Conservation (phyloP, 2,113 vertebrate species). For the Perca schrenkii region DNA sequence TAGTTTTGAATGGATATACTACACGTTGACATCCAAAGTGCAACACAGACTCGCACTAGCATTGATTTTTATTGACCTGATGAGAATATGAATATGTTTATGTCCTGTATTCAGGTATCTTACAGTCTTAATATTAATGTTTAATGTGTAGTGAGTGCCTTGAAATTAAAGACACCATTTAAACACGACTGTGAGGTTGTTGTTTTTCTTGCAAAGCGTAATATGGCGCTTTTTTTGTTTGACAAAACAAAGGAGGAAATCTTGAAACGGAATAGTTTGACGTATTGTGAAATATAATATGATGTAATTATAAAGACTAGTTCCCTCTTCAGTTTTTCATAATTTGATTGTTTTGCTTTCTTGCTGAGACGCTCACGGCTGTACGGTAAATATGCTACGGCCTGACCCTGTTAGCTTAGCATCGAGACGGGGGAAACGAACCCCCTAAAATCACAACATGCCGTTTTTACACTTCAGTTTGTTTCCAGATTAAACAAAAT, state of each 20-base stretch:
- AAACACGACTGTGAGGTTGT: neutral
- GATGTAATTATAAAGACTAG: no score
- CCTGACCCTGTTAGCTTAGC: neutral
- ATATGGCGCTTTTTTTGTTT: neutral
- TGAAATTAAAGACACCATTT: conserved; percentile 28
- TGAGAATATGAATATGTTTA: neutral
- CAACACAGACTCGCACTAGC: neutral
- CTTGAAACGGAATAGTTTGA: neutral
- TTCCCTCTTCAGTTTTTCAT: no score
- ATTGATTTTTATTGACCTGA: neutral
- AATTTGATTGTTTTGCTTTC: neutral
- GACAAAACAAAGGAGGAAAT: neutral
- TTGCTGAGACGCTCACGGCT: neutral
- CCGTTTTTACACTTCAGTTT: neutral
- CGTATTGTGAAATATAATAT: neutral
- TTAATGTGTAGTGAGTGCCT: neutral
- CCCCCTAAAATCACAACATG: neutral
- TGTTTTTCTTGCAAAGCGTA: neutral
- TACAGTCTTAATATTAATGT: neutral
- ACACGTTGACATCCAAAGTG: neutral
- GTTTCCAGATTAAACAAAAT: neutral
- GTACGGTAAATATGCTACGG: neutral
- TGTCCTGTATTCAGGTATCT: neutral
- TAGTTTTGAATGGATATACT: neutral
- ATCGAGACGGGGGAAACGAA: neutral